These are phyloP conservation scores for Hydropotes inermis DNA, from an alignment of 2,113 vertebrate species.

Conservation along the genomic window DNA sequence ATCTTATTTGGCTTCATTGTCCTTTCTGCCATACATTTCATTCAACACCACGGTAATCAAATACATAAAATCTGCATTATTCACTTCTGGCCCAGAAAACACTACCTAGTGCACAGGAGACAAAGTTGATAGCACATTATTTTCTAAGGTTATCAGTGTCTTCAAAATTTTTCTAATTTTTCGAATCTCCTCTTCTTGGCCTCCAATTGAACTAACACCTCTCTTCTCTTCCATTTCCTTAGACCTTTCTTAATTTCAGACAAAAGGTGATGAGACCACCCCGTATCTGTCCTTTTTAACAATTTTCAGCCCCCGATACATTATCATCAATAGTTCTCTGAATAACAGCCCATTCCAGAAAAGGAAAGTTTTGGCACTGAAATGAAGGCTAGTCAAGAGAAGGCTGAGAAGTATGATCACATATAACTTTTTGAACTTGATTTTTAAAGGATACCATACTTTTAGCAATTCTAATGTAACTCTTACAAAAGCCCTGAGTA, in stretches of 20 bases:
- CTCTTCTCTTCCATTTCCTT: neutral
- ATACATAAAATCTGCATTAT: conserved; percentile 40
- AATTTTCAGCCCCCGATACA: neutral
- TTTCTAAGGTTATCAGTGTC: neutral
- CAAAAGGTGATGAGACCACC: neutral
- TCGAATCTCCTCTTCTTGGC: neutral
- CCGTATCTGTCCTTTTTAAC: neutral
- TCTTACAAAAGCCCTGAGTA: conserved; percentile 54
- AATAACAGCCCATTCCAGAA: conserved; percentile 25
- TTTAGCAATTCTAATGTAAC: neutral
- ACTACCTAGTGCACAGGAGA: neutral
- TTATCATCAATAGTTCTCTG: conserved; percentile 22
- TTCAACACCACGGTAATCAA: conserved; percentile 49
- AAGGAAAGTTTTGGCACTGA: neutral
- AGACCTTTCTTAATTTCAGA: conserved; percentile 7
- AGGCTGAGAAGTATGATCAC: neutral
- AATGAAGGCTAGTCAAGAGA: neutral
- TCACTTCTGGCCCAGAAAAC: conserved; percentile 37
- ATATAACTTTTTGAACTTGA: conserved; percentile 26
- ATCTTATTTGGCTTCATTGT: conserved; percentile 58
- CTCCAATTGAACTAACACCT: neutral
- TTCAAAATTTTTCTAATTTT: conserved; percentile 9
- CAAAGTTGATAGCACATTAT: neutral
- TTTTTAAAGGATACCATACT: conserved; percentile 51
- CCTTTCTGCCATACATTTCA: conserved; percentile 31